Base-by-base conservation (phyloP, 1,140 invertebrate genomes). In the Rhyzopertha dominica region DNA sequence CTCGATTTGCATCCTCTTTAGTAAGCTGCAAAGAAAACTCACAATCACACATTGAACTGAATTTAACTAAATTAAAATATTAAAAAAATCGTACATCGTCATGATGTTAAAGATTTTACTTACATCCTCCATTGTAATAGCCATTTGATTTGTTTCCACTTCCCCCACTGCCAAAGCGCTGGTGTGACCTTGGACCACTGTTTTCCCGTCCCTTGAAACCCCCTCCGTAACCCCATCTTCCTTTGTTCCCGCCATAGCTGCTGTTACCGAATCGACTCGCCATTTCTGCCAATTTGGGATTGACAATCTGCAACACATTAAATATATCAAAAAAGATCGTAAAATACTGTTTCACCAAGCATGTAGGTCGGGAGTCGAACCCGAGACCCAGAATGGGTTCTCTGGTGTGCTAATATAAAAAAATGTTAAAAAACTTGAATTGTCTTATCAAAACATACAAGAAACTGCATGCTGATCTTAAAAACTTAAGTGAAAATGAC, bases 301-400 rank as follows among this genome's bases (percentile, higher is more conserved):
- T 75, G 13, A 84, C 62, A 49, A 86, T 80, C 77, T 97, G 90
- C 35, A 43, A n/a, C n/a, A n/a, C n/a, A n/a, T n/a, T n/a, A n/a
- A n/a, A n/a, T n/a, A 14, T 41, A 7, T 19, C 22, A 17, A 48
- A 35, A 39, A 7, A 19, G 25, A 40, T 5, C 9, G 25, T 30
- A 24, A 43, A 25, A 29, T 19, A 20, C 20, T n/a, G n/a, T n/a
- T n/a, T n/a, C n/a, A n/a, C 13, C 43, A 36, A 19, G 24, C 12
- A 19, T 22, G 13, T 5, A 35, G 5, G 13, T 45, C 30, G 8
- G 14, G 7, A 5, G 8, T 32, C 8, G 7, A 8, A 10, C 14
- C 30, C 14, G 14, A 8, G 7, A 14, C 30, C 8, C 14, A 9
- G 7, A 7, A 8, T 8, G 14, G 4, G 19, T 19, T 37, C 13